A percentile compares a stretch with the other conserved stretches of the same genome.
Conservation (phyloP, 2,797 vertebrate genomes). For the Takifugu rubripes region DNA sequence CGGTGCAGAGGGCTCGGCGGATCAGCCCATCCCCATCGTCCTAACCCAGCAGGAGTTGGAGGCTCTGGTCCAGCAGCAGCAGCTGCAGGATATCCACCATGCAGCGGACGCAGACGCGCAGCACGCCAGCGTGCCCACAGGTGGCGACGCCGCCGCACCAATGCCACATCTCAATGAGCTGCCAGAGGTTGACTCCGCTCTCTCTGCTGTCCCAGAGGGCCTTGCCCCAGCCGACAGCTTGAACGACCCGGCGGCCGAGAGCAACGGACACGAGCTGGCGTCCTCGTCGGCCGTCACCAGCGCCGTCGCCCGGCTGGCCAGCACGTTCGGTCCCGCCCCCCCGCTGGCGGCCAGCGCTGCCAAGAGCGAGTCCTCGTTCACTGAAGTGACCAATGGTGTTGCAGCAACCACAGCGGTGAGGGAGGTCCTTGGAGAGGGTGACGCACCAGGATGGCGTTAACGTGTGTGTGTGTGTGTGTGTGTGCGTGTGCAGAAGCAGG, state of each 20-base stretch:
- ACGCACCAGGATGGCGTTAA: background rate
- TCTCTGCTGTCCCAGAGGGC: conserved; percentile 64
- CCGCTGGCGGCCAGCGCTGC: conserved; percentile 67
- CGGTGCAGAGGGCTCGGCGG: conserved; percentile 48
- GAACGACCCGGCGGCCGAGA: conserved; percentile 82
- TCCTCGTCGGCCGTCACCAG: conserved; percentile 65
- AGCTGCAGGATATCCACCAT: conserved; percentile 59
- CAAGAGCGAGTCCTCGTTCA: conserved; percentile 75
- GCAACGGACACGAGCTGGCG: conserved; percentile 79
- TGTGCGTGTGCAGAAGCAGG: conserved; percentile 5
- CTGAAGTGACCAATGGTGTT: conserved; percentile 81
- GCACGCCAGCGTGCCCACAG: conserved; percentile 42
- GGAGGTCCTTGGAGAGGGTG: background rate
- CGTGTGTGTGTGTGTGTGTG: conserved; percentile 1
- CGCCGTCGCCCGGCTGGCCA: conserved; percentile 74
- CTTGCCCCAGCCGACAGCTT: conserved; percentile 88
- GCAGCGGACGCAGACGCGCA: conserved; percentile 18
- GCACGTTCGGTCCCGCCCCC: conserved; percentile 71
- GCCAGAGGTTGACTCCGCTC: too few species aligned
- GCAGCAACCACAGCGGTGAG: conserved; percentile 56
- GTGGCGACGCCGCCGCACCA: conserved; percentile 2
- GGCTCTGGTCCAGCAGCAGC: conserved; percentile 79
- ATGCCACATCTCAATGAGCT: too few species aligned
- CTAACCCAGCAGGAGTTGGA: conserved; percentile 84
- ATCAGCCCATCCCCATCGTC: conserved; percentile 79